Conservation (phyloP, 2,113 vertebrate species). For the Anser cygnoides region DNA sequence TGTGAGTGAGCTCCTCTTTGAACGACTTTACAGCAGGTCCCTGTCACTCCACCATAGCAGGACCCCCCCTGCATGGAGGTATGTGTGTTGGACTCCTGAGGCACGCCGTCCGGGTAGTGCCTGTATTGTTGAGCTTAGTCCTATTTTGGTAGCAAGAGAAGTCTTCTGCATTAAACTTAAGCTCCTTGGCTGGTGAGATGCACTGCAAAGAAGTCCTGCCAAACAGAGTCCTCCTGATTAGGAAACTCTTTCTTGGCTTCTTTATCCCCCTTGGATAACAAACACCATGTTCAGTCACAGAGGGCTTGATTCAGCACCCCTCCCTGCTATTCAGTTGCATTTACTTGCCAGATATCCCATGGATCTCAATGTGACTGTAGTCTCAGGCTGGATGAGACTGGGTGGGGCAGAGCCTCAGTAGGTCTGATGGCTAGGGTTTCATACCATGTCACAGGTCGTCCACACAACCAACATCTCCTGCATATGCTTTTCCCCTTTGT, state of each 20-base stretch:
- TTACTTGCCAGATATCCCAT: not conserved
- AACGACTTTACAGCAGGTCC: constrained; percentile 47
- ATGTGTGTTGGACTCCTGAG: constrained; percentile 23
- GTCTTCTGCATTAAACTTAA: constrained; percentile 30
- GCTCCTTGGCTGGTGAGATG: constrained; percentile 39
- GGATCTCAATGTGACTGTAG: not conserved
- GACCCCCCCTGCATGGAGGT: not conserved
- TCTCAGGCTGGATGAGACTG: not conserved
- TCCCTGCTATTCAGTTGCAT: not conserved
- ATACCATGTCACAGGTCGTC: not conserved
- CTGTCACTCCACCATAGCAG: constrained; percentile 60
- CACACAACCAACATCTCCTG: not conserved
- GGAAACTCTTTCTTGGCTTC: constrained; percentile 38
- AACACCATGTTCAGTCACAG: not conserved
- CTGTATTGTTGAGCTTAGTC: constrained; percentile 19
- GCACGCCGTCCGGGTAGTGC: not conserved
- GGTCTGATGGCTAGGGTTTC: not conserved
- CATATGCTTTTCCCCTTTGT: not conserved
- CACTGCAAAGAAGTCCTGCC: constrained; percentile 14
- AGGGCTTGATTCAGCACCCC: not conserved
- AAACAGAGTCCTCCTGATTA: constrained; percentile 22
- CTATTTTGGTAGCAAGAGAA: constrained; percentile 58
- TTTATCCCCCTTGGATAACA: not conserved
- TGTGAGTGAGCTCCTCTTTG: not conserved
- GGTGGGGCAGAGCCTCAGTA: not conserved